phyloP scores from a whole-genome alignment of 2,797 vertebrate genomes.

The Lepidocolaptes lacrymiger region DNA sequence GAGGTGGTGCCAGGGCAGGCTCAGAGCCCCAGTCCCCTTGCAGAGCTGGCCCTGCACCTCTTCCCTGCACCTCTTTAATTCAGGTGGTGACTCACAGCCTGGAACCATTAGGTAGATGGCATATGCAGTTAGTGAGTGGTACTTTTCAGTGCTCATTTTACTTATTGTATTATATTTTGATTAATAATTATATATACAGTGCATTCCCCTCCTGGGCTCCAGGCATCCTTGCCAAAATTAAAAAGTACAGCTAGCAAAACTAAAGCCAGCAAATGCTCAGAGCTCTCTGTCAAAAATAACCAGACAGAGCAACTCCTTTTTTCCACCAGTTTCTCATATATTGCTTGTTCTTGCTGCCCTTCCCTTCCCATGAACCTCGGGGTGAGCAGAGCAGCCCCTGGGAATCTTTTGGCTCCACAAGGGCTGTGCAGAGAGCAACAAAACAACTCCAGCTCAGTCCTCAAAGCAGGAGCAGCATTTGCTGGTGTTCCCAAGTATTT shows the following conservation, averaged over 20 bases:
- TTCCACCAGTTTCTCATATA: not conserved
- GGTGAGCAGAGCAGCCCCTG: not conserved
- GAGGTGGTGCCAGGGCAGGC: not conserved
- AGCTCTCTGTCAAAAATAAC: slow-evolving; percentile 25
- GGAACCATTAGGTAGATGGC: slow-evolving; percentile 54
- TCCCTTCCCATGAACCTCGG: not conserved
- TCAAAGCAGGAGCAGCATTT: not conserved
- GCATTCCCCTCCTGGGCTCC: slow-evolving; percentile 18
- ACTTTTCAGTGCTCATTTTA: slow-evolving; percentile 55
- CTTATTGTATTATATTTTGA: slow-evolving; percentile 65
- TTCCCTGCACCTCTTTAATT: not conserved
- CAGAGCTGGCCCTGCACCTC: not conserved
- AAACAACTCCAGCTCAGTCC: not conserved
- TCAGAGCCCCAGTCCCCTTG: not conserved
- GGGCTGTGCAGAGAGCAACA: not conserved
- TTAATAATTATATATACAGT: slow-evolving; percentile 63
- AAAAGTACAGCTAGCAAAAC: slow-evolving; percentile 44
- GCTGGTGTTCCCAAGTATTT: not conserved
- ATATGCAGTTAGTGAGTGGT: slow-evolving; percentile 15
- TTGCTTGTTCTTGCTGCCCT: not conserved
- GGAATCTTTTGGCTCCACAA: not conserved
- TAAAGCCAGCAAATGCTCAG: slow-evolving; percentile 19
- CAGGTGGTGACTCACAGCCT: slow-evolving; percentile 49
- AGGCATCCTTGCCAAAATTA: slow-evolving; percentile 37
- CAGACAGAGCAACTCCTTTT: not conserved